Percentiles rank a stretch among this genome's conserved stretches.
Evolutionary conservation across 2,797 vertebrate species (phyloP).

Genomic region (Molossus molossus): DNA sequence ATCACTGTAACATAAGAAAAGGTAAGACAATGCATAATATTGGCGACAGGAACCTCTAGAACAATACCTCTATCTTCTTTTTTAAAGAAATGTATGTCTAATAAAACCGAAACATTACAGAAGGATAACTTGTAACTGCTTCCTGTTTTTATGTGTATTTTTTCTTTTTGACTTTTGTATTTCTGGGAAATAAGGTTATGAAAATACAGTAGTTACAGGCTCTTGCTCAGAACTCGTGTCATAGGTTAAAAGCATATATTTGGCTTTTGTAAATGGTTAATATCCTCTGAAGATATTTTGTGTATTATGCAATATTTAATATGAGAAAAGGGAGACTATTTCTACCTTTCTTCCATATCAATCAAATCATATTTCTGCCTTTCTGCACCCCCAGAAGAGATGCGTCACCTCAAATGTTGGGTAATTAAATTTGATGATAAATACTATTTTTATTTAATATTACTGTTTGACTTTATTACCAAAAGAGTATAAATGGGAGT

Average conservation of each 20-base stretch:
- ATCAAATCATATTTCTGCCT: background rate
- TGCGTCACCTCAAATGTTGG: background rate
- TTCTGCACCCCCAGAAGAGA: background rate
- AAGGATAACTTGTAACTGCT: background rate
- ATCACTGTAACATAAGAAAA: background rate
- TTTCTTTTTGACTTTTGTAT: conserved; percentile 51
- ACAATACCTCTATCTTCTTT: background rate
- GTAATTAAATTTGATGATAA: background rate
- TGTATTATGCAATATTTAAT: background rate
- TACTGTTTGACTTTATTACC: background rate
- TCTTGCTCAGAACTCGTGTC: conserved; percentile 48
- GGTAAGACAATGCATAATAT: background rate
- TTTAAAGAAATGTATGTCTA: background rate
- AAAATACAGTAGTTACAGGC: background rate
- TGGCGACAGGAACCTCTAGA: background rate
- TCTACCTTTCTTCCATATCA: background rate
- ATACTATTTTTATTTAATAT: background rate
- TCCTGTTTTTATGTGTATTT: background rate
- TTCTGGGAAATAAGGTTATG: conserved; percentile 32
- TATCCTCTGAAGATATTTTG: conserved; percentile 4
- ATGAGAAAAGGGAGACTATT: background rate
- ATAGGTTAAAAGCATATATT: conserved; percentile 30
- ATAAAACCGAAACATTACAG: conserved; percentile 6
- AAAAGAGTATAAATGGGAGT: background rate
- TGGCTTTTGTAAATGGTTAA: conserved; percentile 54